Evolutionary conservation across 1,140 invertebrate species (phyloP), one percentile per base, ranked within the genome.

Genomic region (Mya arenaria): DNA sequence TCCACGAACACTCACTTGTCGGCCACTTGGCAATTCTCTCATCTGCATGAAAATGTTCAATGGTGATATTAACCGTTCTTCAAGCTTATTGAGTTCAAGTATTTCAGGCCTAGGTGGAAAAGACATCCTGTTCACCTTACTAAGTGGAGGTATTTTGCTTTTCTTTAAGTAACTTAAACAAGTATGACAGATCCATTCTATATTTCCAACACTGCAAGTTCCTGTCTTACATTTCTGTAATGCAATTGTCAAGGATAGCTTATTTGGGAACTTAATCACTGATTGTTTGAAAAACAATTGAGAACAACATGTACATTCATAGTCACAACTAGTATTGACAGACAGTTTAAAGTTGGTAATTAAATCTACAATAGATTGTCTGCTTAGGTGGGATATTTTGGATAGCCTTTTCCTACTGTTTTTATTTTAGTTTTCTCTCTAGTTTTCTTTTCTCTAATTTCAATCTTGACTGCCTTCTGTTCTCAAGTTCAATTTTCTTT

Each of bases 21-120:
- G 34, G 28, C 56, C 56, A 23, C 84, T 36, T 13, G 66, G 66
- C 13, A 48, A 25, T 52, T 71, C 41, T 71, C 66, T 15, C 52
- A 86, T 72, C 63, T 84, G 78, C 73, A 82, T 84, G 44, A 86
- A 86, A 23, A 60, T 52, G 37, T 69, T 84, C 19, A 79, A 6
- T 58, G 69, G 52, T 36, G 82, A 56, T 0, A 86, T 37, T 23
- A 82, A 69, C 39, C 66, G 60, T 77, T 81, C 77, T 66, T 84
- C 82, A 28, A 84, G 36, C 10, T 55, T 17, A 55, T 78, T 77
- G 25, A 84, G 28, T 0, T 84, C 36, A 19, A 84, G 37, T 48
- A 41, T 63, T 44, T 77, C 30, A 30, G 66, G 66, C 39, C 48
- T 60, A 36, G 34, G 15, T 13, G 78, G 78, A 48, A 81, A 81